Base-by-base conservation (phyloP, 2,888 invertebrate genomes). In the Troglohyphantes excavatus region DNA sequence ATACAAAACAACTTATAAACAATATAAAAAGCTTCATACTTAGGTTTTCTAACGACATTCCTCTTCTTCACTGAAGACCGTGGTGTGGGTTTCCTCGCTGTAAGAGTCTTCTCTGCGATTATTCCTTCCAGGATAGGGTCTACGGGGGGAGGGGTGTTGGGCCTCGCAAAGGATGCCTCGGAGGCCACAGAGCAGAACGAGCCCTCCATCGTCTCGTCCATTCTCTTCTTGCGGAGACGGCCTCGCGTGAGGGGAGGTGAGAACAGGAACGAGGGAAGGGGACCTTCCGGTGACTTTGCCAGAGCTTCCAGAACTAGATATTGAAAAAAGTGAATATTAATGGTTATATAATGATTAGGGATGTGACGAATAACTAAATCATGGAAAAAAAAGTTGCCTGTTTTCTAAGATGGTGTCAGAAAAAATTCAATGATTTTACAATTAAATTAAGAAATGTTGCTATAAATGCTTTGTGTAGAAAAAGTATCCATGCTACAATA, bases 231-330 rank as follows among this genome's bases (percentile, higher is more conserved):
- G 17, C 90, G 53, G 2, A 84, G 33, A 19, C 91, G 70, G 17
- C 89, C 88, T 33, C 92, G 76, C 11, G 92, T 92, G 9, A 92
- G 84, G 0, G 93, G 93, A 26, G 93, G 93, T 0, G 93, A 93
- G 91, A 93, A 93, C 43, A 93, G 91, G 89, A 93, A 93, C 0
- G 92, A 91, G n/a, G 84, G 78, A 17, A 79, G 72, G 11, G 70
- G 46, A 11, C 23, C n/a, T 17, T 83, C 65, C 17, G 87, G 53
- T 21, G 89, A 29, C 21, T 76, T 53, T 2, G 90, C 70, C 23
- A 90, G 33, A 2, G 79, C 85, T 26, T 72, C 79, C 23, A 90
- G 29, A 27, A 85, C 90, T 90, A 27, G 9, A 81, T 11, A n/a
- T n/a, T n/a, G n/a, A n/a, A n/a, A n/a, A n/a, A n/a, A n/a, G n/a